A percentile compares a stretch with the other conserved stretches of the same genome.
Evolutionary conservation across 2,888 invertebrate genomes (phyloP).

Genomic region (Allacma fusca): DNA sequence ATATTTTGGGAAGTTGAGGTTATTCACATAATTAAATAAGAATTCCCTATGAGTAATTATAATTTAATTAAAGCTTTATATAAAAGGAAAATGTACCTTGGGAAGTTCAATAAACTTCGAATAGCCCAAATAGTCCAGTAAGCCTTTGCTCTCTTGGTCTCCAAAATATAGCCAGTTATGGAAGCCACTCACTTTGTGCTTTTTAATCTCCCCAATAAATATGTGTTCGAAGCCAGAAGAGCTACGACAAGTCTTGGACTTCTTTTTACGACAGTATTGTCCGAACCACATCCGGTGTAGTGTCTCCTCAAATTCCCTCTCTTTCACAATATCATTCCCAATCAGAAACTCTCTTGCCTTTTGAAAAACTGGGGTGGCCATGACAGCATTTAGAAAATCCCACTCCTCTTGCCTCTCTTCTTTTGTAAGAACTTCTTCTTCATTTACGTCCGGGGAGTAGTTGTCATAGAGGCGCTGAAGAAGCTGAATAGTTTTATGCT

Average conservation of each 20-base stretch:
- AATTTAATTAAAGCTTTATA: no score
- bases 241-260: constrained; percentile 77
- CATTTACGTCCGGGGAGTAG: constrained; percentile 77
- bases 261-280: constrained; percentile 74
- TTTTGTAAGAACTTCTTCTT: constrained; percentile 79
- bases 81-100: neutral
- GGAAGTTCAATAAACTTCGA: constrained; percentile 65
- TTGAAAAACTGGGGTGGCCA: constrained; percentile 79
- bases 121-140: constrained; percentile 80
- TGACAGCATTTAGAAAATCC: constrained; percentile 78
- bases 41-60: no score
- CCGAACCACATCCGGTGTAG: constrained; percentile 64
- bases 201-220: constrained; percentile 85
- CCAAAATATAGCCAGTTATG: constrained; percentile 92
- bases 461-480: constrained; percentile 81
- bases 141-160: constrained; percentile 75
- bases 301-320: constrained; percentile 24
- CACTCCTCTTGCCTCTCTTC: constrained; percentile 78
- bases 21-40: no score
- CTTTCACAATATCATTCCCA: constrained; percentile 48
- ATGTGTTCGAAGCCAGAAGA: constrained; percentile 94
- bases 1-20: no score
- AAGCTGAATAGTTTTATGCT: constrained; percentile 77
- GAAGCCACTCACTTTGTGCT: constrained; percentile 76
- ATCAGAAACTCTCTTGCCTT: constrained; percentile 71